phyloP scores from a whole-genome alignment of 2,797 vertebrate genomes.

The Artibeus lituratus region DNA sequence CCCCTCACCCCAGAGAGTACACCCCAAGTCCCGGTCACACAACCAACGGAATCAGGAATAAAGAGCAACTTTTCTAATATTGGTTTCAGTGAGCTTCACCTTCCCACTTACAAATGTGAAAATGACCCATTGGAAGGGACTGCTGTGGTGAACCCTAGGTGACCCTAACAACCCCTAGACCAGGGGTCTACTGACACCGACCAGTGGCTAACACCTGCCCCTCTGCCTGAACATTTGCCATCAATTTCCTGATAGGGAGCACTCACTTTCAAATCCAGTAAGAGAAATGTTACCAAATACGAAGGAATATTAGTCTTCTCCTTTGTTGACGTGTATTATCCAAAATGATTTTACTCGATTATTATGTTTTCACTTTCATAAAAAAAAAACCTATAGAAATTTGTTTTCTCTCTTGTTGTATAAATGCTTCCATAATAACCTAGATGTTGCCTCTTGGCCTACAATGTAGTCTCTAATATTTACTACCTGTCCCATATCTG shows the following conservation, averaged over 20 bases:
- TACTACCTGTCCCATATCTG: not conserved
- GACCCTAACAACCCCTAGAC: no score
- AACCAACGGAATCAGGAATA: not conserved
- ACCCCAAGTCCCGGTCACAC: not conserved
- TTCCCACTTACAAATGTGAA: not conserved
- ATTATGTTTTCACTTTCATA: not conserved
- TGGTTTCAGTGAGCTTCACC: not conserved
- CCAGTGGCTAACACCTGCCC: not conserved
- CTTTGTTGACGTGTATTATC: not conserved
- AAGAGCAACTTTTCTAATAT: not conserved
- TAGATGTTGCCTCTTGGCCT: not conserved
- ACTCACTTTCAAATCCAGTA: not conserved
- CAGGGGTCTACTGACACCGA: not conserved
- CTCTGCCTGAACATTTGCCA: not conserved
- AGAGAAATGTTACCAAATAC: not conserved
- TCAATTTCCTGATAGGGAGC: not conserved
- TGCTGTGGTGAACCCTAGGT: not conserved
- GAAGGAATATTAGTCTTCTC: not conserved
- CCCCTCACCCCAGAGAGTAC: rapidly evolving
- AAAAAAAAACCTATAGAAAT: not conserved
- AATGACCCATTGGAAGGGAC: not conserved
- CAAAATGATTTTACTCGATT: not conserved
- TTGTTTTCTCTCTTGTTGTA: not conserved
- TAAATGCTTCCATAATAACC: not conserved
- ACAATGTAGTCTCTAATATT: not conserved